Conservation (phyloP, 1,140 invertebrate species). For the Popillia japonica region DNA sequence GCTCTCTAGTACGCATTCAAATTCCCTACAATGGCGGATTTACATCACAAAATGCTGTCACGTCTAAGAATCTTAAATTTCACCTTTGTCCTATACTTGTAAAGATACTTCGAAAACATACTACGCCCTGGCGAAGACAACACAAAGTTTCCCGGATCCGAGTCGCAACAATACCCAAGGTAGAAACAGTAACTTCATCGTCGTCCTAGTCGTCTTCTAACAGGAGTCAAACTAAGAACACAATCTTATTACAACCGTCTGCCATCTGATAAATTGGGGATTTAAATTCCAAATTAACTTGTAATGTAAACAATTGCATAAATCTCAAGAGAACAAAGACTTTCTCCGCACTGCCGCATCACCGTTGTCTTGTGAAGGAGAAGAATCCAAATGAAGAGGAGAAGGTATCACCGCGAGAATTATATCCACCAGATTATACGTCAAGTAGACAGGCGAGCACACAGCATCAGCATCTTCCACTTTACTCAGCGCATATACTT, state of each 20-base stretch:
- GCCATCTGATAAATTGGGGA: slow-evolving; percentile 59
- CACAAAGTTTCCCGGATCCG: background rate
- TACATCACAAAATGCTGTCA: too few species aligned
- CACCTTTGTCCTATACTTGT: background rate
- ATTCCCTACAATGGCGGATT: too few species aligned
- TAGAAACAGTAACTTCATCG: background rate
- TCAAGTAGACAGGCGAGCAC: slow-evolving; percentile 50
- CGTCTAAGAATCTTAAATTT: background rate
- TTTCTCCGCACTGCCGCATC: slow-evolving; percentile 3
- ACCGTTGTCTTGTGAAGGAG: slow-evolving; percentile 41
- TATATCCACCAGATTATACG: slow-evolving; percentile 56
- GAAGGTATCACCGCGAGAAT: slow-evolving; percentile 55
- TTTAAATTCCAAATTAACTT: slow-evolving; percentile 61
- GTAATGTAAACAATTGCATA: slow-evolving; percentile 61
- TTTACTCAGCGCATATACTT: background rate
- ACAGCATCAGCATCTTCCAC: background rate
- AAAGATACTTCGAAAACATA: background rate
- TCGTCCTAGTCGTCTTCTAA: slow-evolving; percentile 3
- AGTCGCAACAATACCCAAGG: background rate
- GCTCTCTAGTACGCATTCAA: too few species aligned
- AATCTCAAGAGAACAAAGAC: slow-evolving; percentile 59
- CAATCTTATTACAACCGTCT: slow-evolving; percentile 40
- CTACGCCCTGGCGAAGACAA: background rate
- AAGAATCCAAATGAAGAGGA: slow-evolving; percentile 55
- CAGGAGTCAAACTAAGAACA: slow-evolving; percentile 24